These are phyloP conservation scores for Sinocyclocheilus anshuiensis DNA, from an alignment of 2,113 vertebrate species.

Conservation along the genomic window DNA sequence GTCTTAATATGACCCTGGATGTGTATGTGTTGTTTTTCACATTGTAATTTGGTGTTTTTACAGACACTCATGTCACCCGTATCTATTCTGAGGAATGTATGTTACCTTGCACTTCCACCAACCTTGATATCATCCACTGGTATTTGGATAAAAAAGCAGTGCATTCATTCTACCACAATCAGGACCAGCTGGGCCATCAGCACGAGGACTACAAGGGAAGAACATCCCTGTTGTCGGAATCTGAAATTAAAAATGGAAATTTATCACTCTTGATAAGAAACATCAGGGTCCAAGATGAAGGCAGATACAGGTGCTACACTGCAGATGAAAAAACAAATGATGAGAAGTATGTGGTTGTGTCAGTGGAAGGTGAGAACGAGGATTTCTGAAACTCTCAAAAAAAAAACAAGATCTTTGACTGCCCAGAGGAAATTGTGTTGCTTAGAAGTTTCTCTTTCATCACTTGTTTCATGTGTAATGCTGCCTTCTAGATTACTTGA, in stretches of 20 bases:
- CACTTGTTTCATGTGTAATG: too few relatives aligned
- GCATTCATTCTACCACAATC: slow-evolving; percentile 66
- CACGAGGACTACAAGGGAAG: slow-evolving; percentile 56
- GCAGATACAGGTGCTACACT: slow-evolving; percentile 71
- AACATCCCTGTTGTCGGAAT: slow-evolving; percentile 64
- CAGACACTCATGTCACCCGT: slow-evolving; percentile 31
- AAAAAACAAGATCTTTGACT: too few relatives aligned
- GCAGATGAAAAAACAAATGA: slow-evolving; percentile 24
- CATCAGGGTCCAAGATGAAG: slow-evolving; percentile 59
- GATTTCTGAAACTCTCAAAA: neutral
- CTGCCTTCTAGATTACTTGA: too few relatives aligned
- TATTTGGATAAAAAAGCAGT: neutral
- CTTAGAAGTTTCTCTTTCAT: too few relatives aligned
- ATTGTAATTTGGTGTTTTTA: neutral
- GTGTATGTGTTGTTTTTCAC: neutral
- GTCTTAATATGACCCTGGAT: neutral
- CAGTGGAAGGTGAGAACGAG: slow-evolving; percentile 57
- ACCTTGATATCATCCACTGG: slow-evolving; percentile 75
- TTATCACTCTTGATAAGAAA: slow-evolving; percentile 69
- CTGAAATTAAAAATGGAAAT: slow-evolving; percentile 67
- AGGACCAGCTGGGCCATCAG: slow-evolving; percentile 61
- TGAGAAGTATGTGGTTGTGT: slow-evolving; percentile 47
- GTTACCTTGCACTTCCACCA: slow-evolving; percentile 69
- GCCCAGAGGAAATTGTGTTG: too few relatives aligned
- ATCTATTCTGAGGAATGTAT: slow-evolving; percentile 58